Percentiles rank a stretch among this genome's conserved stretches.
These are phyloP conservation scores for Cheilosia pagana DNA, from an alignment of 2,888 invertebrate genomes.

Conservation along the genomic window DNA sequence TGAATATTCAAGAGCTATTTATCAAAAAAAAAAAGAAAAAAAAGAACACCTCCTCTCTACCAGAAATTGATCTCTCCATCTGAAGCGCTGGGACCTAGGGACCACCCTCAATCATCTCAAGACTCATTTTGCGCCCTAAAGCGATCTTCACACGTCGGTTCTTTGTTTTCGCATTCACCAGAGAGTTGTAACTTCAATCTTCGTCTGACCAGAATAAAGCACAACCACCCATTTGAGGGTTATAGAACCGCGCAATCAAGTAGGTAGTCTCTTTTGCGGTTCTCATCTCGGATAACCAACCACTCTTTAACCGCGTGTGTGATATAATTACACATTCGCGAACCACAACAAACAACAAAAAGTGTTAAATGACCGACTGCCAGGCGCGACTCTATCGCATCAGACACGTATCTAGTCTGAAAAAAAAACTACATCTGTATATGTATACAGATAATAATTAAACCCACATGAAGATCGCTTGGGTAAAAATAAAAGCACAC, in stretches of 20 bases:
- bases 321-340: constrained; percentile 57
- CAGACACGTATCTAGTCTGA: constrained; percentile 50
- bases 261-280: background rate
- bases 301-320: background rate
- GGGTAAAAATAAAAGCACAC: constrained; percentile 9
- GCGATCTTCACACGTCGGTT: constrained; percentile 49
- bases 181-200: background rate
- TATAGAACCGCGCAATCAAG: constrained; percentile 55
- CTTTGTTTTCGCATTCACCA: constrained; percentile 9
- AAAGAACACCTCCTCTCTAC: background rate
- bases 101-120: constrained; percentile 39
- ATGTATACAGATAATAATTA: constrained; percentile 24
- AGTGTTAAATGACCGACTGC: constrained; percentile 70
- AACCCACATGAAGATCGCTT: constrained; percentile 55
- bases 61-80: constrained; percentile 33
- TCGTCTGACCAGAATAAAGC: background rate
- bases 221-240: constrained; percentile 38
- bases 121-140: constrained; percentile 20
- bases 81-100: constrained; percentile 33
- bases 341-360: constrained; percentile 26
- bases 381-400: constrained; percentile 62
- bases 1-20: constrained; percentile 19
- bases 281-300: constrained; percentile 22
- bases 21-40: constrained; percentile 9
- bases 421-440: constrained; percentile 7